Evolutionary conservation across 1,140 invertebrate species (phyloP), one percentile per base, ranked within the genome.

Genomic region (Phthorimaea operculella): DNA sequence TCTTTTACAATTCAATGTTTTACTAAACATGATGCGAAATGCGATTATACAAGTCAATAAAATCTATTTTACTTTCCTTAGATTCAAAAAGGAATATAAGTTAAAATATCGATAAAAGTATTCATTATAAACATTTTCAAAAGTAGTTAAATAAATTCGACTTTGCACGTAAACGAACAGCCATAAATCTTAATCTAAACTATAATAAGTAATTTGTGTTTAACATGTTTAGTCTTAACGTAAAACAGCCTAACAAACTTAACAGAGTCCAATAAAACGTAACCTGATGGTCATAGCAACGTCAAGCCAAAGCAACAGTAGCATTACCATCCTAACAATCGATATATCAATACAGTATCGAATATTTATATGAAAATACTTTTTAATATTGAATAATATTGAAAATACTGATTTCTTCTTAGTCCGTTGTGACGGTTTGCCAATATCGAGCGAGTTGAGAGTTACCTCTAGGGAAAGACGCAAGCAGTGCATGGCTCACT

Each of bases 381-480:
- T 42, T 47, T 47, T n/a, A n/a, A n/a, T 39, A 5, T 12, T 39
- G 8, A 39, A 5, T 51, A 51, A 51, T 28, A 51, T 51, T n/a
- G 28, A 73, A 73, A 77, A 77, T 75, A 74, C 64, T 56, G 57
- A 56, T 55, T 12, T 62, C 36, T 47, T 59, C 62, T 60, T 60
- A 57, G 65, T 76, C 70, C 58, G 78, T 78, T 77, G 82, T 83
- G 77, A 69, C 52, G 78, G 82, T 85, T 85, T 85, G 82, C 82
- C 82, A 85, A 83, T 82, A 79, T 76, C 75, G 59, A 73, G 64
- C 60, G 60, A 74, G 65, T 70, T 59, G 66, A 67, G 66, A 71
- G 59, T 62, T 56, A 63, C 59, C 58, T 61, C 58, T 50, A 52
- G 17, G 21, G 14, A 3, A 14, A 15, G 54, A 59, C 69, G 76